Percentiles rank a stretch among this genome's conserved stretches.
These are phyloP conservation scores for Girardia tigrina DNA, from an alignment of 2,888 invertebrate species.

Conservation along the genomic window DNA sequence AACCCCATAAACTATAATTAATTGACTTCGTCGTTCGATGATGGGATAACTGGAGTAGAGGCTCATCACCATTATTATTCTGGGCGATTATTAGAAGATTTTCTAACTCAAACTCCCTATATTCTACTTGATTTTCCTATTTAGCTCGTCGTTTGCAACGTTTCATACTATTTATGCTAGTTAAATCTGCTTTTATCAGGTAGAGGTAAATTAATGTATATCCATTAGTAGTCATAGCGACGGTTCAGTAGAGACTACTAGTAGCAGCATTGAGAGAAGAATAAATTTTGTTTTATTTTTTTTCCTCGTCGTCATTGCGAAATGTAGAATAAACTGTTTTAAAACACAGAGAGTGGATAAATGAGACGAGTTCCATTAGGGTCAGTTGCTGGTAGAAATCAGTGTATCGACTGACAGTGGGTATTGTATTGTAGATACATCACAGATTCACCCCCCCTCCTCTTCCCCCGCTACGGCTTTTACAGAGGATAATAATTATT, in stretches of 20 bases:
- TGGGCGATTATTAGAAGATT: constrained; percentile 23
- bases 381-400: constrained; percentile 23
- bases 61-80: not conserved
- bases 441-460: constrained; percentile 9
- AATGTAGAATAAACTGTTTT: constrained; percentile 20
- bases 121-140: not conserved
- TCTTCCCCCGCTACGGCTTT: constrained; percentile 5
- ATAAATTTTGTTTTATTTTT: not conserved
- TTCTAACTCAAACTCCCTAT: constrained; percentile 19
- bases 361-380: constrained; percentile 23
- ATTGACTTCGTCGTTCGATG: constrained; percentile 4
- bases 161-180: constrained; percentile 17
- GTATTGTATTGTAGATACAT: constrained; percentile 23
- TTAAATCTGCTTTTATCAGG: constrained; percentile 21
- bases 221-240: constrained; percentile 16
- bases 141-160: not conserved
- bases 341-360: constrained; percentile 18
- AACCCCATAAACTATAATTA: constrained; percentile 19
- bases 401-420: constrained; percentile 13
- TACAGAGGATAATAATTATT: not conserved
- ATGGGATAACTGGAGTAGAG: constrained; percentile 11
- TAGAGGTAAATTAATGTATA: constrained; percentile 18
- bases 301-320: not conserved
- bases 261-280: constrained; percentile 1
- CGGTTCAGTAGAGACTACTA: constrained; percentile 15